Base-by-base conservation (phyloP, 2,113 vertebrate genomes). In the Trogon surrucura region DNA sequence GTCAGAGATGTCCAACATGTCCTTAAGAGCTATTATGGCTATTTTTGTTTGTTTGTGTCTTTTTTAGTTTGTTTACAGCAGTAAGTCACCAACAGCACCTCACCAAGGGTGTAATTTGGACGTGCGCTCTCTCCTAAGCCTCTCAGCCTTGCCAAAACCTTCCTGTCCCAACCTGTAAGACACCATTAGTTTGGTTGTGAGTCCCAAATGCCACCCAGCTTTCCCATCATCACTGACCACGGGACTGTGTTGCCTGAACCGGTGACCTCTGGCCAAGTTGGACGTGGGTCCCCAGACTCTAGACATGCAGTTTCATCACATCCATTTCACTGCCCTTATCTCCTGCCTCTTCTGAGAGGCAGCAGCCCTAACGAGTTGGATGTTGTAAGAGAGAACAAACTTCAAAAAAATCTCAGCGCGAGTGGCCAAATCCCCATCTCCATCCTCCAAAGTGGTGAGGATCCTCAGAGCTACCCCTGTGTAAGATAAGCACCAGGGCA, bases 31-130 rank as follows among this genome's bases (percentile, higher is more conserved):
- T 84, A 72, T 83, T 80, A 67, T 0, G 7, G 45, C 29, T 87
- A 51, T 93, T 92, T 90, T 78, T 82, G 89, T 41, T 41, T 41
- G 41, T 11, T 41, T 41, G 78, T 27, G 26, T 14, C 9, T 32
- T 69, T 61, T n/a, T 81, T 25, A 60, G 53, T 71, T 66, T 87
- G 25, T 88, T 94, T 94, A 69, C 45, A 95, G 61, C 60, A 78
- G 11, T 90, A 92, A 94, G 60, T 94, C 85, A 94, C 85, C 48
- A 48, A 29, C 5, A 81, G 71, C 71, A 57, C 51, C 8, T 4
- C 1, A n/a, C 57, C 81, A 74, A 36, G 58, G 80, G 34, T 1
- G 1, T 19, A 4, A 60, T 51, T 81, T n/a, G 67, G 88, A 60
- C 2, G 3, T 29, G 38, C 3, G 1, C 70, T 58, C 18, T 54